Evolutionary conservation across 2,797 vertebrate genomes (phyloP).

Genomic region (Anisognathus igniventris): DNA sequence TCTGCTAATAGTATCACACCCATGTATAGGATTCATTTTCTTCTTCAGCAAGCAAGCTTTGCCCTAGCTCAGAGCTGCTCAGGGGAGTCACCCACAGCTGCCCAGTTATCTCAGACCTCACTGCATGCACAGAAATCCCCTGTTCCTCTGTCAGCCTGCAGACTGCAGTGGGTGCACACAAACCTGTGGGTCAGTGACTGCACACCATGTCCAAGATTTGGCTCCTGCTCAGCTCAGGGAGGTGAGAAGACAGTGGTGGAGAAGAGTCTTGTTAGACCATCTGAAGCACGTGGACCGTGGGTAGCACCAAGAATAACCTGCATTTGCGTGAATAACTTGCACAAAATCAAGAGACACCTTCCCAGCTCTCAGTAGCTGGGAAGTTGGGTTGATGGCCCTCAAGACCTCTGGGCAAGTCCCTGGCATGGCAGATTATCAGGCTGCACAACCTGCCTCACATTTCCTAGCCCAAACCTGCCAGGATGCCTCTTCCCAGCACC

Average conservation of each 20-base stretch:
- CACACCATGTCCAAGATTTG: accelerated
- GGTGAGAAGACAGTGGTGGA: not conserved
- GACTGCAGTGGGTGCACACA: not conserved
- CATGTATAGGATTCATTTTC: not conserved
- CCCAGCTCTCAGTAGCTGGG: accelerated
- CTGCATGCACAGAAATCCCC: not conserved
- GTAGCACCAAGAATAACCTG: not conserved
- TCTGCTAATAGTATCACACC: not conserved
- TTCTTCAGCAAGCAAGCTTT: not conserved
- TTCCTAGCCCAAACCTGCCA: not conserved
- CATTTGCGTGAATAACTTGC: not conserved
- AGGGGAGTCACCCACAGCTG: not conserved
- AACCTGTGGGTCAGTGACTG: not conserved
- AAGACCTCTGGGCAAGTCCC: not conserved
- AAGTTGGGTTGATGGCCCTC: not conserved
- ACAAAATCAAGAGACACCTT: not conserved
- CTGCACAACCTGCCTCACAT: not conserved
- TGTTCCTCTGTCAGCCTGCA: not conserved
- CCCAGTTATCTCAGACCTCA: not conserved
- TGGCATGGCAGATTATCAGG: not conserved
- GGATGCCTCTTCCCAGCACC: not conserved
- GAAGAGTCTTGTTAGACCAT: not conserved
- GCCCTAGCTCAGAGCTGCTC: not conserved
- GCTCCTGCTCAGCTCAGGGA: not conserved
- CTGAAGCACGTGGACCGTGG: not conserved